These are phyloP conservation scores for Psilopsiagon aymara DNA, from an alignment of 2,113 vertebrate species.

Conservation along the genomic window DNA sequence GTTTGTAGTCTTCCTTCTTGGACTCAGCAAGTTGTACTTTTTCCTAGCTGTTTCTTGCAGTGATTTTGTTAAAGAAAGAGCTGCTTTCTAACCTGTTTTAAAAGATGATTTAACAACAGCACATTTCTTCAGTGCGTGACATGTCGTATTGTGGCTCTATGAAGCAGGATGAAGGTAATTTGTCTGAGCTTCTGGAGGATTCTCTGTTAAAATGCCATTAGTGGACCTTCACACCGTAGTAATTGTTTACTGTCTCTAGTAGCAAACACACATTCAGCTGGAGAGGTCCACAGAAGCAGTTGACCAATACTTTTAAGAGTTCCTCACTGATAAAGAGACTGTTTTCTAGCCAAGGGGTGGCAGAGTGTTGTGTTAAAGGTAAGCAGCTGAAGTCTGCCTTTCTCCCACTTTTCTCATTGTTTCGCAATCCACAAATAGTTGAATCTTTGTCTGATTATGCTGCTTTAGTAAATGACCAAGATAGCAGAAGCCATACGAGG, in stretches of 20 bases:
- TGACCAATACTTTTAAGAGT: not conserved
- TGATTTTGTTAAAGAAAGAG: not conserved
- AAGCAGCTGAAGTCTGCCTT: not conserved
- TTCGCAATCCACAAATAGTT: fast-evolving
- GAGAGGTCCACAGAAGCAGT: not conserved
- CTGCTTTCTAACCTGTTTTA: not conserved
- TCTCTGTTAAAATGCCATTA: not conserved
- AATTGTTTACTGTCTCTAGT: not conserved
- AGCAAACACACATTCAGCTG: not conserved
- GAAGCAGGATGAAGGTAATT: not conserved
- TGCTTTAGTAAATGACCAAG: not conserved
- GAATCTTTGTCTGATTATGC: not conserved
- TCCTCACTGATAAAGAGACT: not conserved
- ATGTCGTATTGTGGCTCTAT: not conserved
- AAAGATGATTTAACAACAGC: not conserved
- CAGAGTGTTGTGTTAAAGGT: not conserved
- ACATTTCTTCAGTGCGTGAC: not conserved
- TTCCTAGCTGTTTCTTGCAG: not conserved
- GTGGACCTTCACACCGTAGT: not conserved
- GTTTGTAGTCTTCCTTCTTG: not conserved
- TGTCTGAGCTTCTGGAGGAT: not conserved
- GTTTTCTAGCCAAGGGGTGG: not conserved
- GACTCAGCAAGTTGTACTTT: not conserved
- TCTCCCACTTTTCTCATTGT: not conserved
- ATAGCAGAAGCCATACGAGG: not conserved